phyloP scores from a whole-genome alignment of 1,140 invertebrate species.

The Cydia pomonella region DNA sequence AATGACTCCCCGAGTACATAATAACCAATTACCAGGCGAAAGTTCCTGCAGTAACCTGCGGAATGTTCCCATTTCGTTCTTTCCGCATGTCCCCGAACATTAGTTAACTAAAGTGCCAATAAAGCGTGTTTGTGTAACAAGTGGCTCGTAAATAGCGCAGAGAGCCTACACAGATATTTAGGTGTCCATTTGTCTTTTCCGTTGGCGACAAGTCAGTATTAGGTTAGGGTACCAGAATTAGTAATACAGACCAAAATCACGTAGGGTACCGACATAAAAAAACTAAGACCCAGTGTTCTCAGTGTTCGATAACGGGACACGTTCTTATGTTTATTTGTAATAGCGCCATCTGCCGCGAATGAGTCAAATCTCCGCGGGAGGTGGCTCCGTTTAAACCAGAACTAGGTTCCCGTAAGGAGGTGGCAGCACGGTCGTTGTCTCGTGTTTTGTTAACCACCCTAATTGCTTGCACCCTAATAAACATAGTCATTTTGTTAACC shows the following conservation, averaged over 20 bases:
- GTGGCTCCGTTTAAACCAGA: background rate
- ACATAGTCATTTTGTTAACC: background rate
- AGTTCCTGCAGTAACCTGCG: background rate
- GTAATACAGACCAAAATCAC: no score
- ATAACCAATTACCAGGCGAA: background rate
- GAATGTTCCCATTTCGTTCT: background rate
- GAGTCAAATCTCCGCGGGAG: background rate
- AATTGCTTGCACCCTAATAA: no score
- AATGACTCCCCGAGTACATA: background rate
- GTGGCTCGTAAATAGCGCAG: background rate
- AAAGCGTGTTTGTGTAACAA: background rate
- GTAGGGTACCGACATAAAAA: no score
- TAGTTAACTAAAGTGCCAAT: background rate
- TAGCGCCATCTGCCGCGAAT: slow-evolving; percentile 7
- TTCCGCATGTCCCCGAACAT: background rate
- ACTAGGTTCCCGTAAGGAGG: background rate
- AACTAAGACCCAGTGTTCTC: no score
- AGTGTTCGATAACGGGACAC: no score
- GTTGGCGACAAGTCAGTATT: no score
- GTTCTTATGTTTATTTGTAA: background rate
- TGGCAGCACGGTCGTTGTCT: background rate
- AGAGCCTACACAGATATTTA: no score
- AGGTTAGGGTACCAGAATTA: no score
- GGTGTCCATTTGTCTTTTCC: no score
- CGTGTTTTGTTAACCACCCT: no score